phyloP scores from a whole-genome alignment of 2,888 invertebrate species.

The Sabellastarte sp. region DNA sequence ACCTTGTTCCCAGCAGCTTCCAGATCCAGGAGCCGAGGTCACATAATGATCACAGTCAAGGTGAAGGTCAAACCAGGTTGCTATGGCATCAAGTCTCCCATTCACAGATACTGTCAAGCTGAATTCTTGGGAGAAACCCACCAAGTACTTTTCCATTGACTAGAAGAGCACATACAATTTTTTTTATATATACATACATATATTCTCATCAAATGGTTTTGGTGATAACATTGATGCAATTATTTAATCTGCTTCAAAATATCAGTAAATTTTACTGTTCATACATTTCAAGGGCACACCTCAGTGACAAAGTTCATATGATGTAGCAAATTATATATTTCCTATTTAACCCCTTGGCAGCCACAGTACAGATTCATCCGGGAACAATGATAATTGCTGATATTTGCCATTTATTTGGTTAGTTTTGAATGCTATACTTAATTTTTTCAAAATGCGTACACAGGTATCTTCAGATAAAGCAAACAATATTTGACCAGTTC shows the following conservation, averaged over 20 bases:
- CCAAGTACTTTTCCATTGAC: conserved; percentile 10
- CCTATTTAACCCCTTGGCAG: too few species aligned
- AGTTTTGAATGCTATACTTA: too few species aligned
- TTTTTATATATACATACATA: background rate
- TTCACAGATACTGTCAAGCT: conserved; percentile 30
- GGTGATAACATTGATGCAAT: background rate
- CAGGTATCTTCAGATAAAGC: too few species aligned
- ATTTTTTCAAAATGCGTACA: too few species aligned
- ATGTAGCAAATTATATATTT: too few species aligned
- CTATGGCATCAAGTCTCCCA: conserved; percentile 69
- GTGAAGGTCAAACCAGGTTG: conserved; percentile 74
- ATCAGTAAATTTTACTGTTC: too few species aligned
- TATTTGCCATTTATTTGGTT: too few species aligned
- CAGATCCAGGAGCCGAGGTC: conserved; percentile 66
- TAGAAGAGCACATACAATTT: conserved; percentile 1
- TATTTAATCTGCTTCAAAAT: conserved; percentile 28
- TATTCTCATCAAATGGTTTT: background rate
- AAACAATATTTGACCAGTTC: too few species aligned
- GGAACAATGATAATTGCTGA: too few species aligned
- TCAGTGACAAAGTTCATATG: too few species aligned
- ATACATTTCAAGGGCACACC: too few species aligned
- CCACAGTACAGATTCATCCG: too few species aligned
- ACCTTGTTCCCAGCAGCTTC: conserved; percentile 76
- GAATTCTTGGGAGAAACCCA: conserved; percentile 7
- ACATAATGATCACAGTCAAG: conserved; percentile 67